Base-by-base conservation (phyloP, 30 jellyfish, hydroid and myxozoan genomes). In the Hydra vulgaris region DNA sequence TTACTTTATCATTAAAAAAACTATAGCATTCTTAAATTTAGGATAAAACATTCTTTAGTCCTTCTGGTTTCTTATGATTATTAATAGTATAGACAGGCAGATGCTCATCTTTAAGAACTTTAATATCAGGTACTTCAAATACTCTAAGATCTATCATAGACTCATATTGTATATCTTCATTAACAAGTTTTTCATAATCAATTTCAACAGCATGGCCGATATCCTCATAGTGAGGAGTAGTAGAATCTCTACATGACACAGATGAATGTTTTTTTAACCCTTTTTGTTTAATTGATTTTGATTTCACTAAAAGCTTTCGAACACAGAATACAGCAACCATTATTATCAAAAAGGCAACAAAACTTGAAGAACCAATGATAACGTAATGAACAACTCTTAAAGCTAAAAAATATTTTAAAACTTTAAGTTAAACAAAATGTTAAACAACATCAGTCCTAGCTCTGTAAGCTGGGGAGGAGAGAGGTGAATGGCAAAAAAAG, bases 141-240 rank as follows among this genome's bases (percentile, higher is more conserved):
- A 68, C 15, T 4, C 75, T 23, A 1, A 68, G 27, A 23, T 68
- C 75, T n/a, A 68, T 20, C 75, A 23, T 68, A 8, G 75, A 68
- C 27, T 68, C 26, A 68, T 68, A 68, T 3, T 68, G 75, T 68
- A 68, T 68, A 68, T 68, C 75, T 3, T 68, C 27, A n/a, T 68
- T 68, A 3, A 68, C 75, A n/a, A 68, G 75, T 8, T 20, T n/a
- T 23, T 68, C 75, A 68, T 68, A 68, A 68, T 68, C 75, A 3
- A 68, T 68, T 23, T 68, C 75, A 7, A 23, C 75, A 68, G 75
- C 75, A 23, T 68, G 75, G 4, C 75, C 75, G 16, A 68, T 68
- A 68, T 68, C 75, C 8, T 20, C 75, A 23, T 68, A 68, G 8
- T 68, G 75, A 20, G 25, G 75, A 3, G 26, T 15, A 20, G 75